Conservation (phyloP, 2,113 vertebrate species). For the Eudyptes chrysolophus region DNA sequence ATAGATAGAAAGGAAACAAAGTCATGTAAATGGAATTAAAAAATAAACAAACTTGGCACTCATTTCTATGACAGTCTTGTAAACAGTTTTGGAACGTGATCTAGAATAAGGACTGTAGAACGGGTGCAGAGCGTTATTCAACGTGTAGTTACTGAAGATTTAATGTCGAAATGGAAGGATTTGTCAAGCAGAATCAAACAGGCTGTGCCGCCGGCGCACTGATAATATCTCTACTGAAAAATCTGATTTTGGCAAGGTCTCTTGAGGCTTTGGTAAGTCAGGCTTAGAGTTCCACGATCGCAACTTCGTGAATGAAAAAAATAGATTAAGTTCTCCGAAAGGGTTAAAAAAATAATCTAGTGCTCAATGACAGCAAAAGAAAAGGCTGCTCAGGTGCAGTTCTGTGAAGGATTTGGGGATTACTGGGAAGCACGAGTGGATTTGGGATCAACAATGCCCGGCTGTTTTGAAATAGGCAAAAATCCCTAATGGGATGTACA, state of each 20-base stretch:
- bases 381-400: background rate
- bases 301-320: background rate
- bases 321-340: background rate
- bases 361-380: background rate
- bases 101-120: background rate
- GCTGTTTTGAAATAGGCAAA: background rate
- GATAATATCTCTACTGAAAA: background rate
- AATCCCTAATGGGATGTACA: accelerated
- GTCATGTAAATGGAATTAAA: background rate
- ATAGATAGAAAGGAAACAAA: background rate
- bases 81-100: background rate
- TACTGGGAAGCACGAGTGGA: background rate
- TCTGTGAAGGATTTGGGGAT: background rate
- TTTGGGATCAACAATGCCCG: accelerated
- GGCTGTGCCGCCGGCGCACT: background rate
- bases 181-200: background rate
- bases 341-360: background rate
- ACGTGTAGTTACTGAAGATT: accelerated
- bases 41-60: background rate
- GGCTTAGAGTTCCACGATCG: background rate
- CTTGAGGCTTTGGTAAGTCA: background rate
- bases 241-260: background rate
- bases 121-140: accelerated
- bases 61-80: background rate
- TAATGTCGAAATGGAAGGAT: background rate